Base-by-base conservation (phyloP, 2,797 vertebrate genomes). In the Hylomyscus alleni region DNA sequence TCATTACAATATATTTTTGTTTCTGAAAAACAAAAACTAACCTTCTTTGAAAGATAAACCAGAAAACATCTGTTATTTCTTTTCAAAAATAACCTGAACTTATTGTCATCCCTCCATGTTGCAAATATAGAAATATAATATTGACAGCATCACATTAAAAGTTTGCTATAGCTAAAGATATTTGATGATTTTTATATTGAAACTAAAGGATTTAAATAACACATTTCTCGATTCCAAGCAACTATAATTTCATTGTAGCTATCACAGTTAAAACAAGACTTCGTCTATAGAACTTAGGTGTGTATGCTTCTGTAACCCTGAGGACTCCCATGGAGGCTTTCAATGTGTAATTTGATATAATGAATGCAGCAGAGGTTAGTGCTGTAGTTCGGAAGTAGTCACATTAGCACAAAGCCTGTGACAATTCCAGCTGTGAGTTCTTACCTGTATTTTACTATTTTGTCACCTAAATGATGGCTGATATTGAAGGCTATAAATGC, bases 31-130 rank as follows among this genome's bases (percentile, higher is more conserved):
- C 60, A 93, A 95, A 97, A 52, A 78, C 80, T 54, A 78, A 6
- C 4, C 37, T 96, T 93, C 62, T 44, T 44, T 14, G 75, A 96
- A 87, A 93, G 75, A 91, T 80, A 86, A 94, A 94, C 93, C 80
- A 95, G 62, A 67, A 91, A 84, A 72, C 12, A 34, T 40, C 81
- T 72, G 31, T 50, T 65, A 52, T 1, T 22, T 52, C 81, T 56
- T 89, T 6, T 62, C 85, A 93, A 95, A 80, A 75, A 75, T 67
- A 93, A 65, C 67, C 76, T 92, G 10, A 65, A 72, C 9, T n/a
- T 13, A 83, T 50, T 89, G 93, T 83, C 65, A 76, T 37, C 69
- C 44, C 73, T 95, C 15, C 3, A 77, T 14, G 31, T 31, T 60
- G 17, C 3, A 85, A 75, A 91, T 84, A 86, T 24, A 95, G 67